Evolutionary conservation across 2,888 invertebrate genomes (phyloP), one percentile per base, ranked within the genome.

Genomic region (Spisula solida): DNA sequence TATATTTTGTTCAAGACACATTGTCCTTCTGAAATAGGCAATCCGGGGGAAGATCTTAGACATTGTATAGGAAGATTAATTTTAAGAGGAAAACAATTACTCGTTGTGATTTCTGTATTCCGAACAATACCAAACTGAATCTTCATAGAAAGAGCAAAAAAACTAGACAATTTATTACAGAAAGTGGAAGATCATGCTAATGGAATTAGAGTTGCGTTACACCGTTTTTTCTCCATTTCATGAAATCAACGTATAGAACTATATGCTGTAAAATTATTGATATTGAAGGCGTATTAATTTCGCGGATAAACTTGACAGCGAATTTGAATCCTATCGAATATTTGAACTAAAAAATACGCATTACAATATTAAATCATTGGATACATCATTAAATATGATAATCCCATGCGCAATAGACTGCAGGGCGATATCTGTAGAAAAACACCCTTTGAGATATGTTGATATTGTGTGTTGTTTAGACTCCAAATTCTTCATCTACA

Each of bases 61-160:
- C 18, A 56, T 16, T 56, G n/a, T 56, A 20, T 56, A 5, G 55
- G 20, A 55, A 55, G 18, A 8, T n/a, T 20, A n/a, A 47, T 47
- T 47, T 47, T 20, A n/a, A 56, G 56, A 56, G 56, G 56, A 56
- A 56, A n/a, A 56, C 56, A 56, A 56, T 56, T 56, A 56, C 56
- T 20, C 20, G 56, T n/a, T 66, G 25, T 8, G 25, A 66, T 66
- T 56, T 16, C 20, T n/a, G 6, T 56, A n/a, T 66, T 56, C n/a
- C 56, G 18, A 56, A 56, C 56, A 56, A 6, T n/a, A 56, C n/a
- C 56, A 56, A 56, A 20, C 56, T 6, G 6, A n/a, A 56, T 56
- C 14, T 56, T 56, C 56, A n/a, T 47, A 20, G 20, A 56, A 20
- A 56, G 6, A 56, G 56, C 18, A 18, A 56, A 56, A 55, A 56